Base-by-base conservation (phyloP, 2,888 invertebrate genomes). In the Lottia gigantea region DNA sequence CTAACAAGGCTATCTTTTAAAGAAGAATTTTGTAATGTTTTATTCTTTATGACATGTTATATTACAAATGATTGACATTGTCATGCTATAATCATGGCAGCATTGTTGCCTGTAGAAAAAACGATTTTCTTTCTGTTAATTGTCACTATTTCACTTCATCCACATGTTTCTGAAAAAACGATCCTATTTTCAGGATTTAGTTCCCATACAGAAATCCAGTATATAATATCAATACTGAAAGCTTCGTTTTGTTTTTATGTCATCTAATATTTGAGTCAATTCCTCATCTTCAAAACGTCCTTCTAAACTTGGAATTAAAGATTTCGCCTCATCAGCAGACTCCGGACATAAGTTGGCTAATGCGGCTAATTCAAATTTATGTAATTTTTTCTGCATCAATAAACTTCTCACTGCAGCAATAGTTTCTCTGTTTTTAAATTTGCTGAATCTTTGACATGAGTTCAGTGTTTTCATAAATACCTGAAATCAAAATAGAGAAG, bases 311-410 rank as follows among this genome's bases (percentile, higher is more conserved):
- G 98, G 98, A 86, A 99, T 97, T 15, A 98, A 90, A 23, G 98
- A 95, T 90, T 98, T 98, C 0, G 98, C 98, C 90, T 99, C 99
- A 86, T 99, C 98, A 0, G 98, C 95, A 61, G 95, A 97, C 90
- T 98, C 98, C 0, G 99, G 99, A 85, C 98, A 98, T n/a, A 99
- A 90, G 90, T 99, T 99, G 1, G 98, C 98, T 79, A 99, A 91
- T 16, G 97, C 96, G 0, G 98, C 98, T 71, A 99, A 91, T 90
- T 99, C 99, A 90, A 98, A 99, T 90, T 98, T 98, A 89, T 99
- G 99, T 16, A 88, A 74, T 66, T 87, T 97, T 87, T 98, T 98
- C 86, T 95, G 95, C 91, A 94, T 94, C 67, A 98, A 90, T 71
- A 97, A 91, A 88, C 96, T 96, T 91, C 98, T 91, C 6, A 99